These are phyloP conservation scores for Drosophila putrida DNA, from an alignment of 2,888 invertebrate species.

Conservation along the genomic window DNA sequence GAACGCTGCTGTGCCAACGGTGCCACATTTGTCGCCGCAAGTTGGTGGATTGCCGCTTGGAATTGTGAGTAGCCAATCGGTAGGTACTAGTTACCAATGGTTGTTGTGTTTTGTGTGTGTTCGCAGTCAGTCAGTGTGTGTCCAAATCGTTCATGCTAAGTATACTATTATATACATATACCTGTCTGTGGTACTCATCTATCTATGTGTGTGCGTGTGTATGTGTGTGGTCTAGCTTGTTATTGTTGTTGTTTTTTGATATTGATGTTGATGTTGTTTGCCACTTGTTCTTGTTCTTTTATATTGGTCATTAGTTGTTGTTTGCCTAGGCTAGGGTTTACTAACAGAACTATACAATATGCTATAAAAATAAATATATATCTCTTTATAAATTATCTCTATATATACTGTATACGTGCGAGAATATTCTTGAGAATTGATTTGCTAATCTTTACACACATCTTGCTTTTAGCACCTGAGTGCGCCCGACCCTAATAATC, in stretches of 20 bases:
- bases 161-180: no score
- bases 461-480: slow-evolving; percentile 90
- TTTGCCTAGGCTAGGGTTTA: slow-evolving; percentile 72
- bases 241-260: slow-evolving; percentile 47
- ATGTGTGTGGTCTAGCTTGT: slow-evolving; percentile 53
- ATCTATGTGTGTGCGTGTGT: slow-evolving; percentile 30
- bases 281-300: slow-evolving; percentile 51
- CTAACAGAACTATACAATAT: slow-evolving; percentile 50
- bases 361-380: slow-evolving; percentile 34
- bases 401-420: slow-evolving; percentile 6
- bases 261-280: slow-evolving; percentile 47
- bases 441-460: slow-evolving; percentile 49
- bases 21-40: slow-evolving; percentile 85
- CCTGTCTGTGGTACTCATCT: slow-evolving; percentile 43
- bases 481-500: slow-evolving; percentile 93
- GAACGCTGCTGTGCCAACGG: slow-evolving; percentile 84
- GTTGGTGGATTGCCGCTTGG: slow-evolving; percentile 86
- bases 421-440: not conserved
- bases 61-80: slow-evolving; percentile 87
- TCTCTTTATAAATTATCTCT: slow-evolving; percentile 16
- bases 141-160: slow-evolving; percentile 33
- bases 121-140: slow-evolving; percentile 30
- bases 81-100: slow-evolving; percentile 81
- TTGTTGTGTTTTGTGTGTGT: slow-evolving; percentile 49
- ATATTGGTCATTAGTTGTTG: slow-evolving; percentile 65